Evolutionary conservation across 2,888 invertebrate genomes (phyloP), one percentile per base, ranked within the genome.

Genomic region (Drosophila suboccidentalis): DNA sequence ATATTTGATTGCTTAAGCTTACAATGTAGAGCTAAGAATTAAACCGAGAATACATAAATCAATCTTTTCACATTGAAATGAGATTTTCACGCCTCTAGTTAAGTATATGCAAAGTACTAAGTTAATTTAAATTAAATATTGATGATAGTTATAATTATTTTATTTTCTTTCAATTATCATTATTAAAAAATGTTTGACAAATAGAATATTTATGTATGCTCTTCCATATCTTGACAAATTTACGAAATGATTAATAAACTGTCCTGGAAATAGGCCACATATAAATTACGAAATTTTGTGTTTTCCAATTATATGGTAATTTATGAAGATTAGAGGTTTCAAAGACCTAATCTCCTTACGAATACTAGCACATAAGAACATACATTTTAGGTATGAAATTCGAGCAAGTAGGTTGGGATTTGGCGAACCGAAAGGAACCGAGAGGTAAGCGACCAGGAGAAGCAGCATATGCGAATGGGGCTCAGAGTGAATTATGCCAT

Each of bases 401-500:
- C 19, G 17, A 19, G 46, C 29, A 41, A 41, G 41, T 26, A 9
- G 32, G 36, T 53, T 32, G 44, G 57, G 66, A 71, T 66, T 75
- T 63, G 22, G 43, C 38, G 4, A 51, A 19, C 36, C 22, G 29
- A 36, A 41, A 15, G 36, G 32, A 41, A 15, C n/a, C 10, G n/a
- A 34, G 34, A 34, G n/a, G 8, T 9, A 9, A 13, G n/a, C 15
- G 15, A 44, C 36, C 36, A 62, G 29, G 39, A 44, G 38, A 32
- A 50, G 36, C 44, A 64, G 38, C 71, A 71, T 72, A 75, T 78
- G 86, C 70, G 69, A 64, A 68, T 65, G 43, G 44, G 80, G 66
- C 75, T 77, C 78, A 76, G 76, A 75, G 77, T 85, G 86, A 86
- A 85, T 86, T 83, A 87, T 86, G 87, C 67, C 75, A 77, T 70